Conservation (phyloP, 2,113 vertebrate species). For the Alexandromys fortis region DNA sequence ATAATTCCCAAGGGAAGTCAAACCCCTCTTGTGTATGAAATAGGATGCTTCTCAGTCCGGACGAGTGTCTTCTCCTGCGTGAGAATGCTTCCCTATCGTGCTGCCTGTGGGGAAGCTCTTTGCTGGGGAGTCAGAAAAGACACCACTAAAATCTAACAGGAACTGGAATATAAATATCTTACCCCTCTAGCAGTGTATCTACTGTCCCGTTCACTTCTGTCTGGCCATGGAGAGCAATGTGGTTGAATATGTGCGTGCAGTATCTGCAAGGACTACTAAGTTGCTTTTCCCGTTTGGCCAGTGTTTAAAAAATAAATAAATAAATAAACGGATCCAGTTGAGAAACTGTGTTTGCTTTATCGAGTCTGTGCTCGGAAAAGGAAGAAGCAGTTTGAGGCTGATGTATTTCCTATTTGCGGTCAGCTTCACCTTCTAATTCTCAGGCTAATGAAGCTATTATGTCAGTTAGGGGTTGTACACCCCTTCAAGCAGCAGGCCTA, state of each 20-base stretch:
- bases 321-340: background rate
- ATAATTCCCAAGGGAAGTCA: constrained; percentile 3
- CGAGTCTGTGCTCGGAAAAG: background rate
- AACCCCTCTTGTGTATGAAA: constrained; percentile 44
- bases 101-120: background rate
- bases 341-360: constrained; percentile 22
- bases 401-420: background rate
- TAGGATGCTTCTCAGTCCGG: constrained; percentile 8
- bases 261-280: background rate
- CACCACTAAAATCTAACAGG: background rate
- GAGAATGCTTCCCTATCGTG: background rate
- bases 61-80: constrained; percentile 19
- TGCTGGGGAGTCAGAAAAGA: background rate
- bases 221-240: background rate
- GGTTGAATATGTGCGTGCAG: background rate
- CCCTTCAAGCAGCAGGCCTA: background rate
- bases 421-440: background rate
- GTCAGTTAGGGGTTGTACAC: background rate
- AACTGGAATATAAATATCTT: constrained; percentile 22
- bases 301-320: background rate
- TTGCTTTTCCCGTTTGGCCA: background rate
- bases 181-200: background rate
- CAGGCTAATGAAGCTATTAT: background rate
- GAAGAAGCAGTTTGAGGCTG: background rate
- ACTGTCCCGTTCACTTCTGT: background rate